These are phyloP conservation scores for Cisticola juncidis DNA, from an alignment of 2,113 vertebrate species.

Conservation along the genomic window DNA sequence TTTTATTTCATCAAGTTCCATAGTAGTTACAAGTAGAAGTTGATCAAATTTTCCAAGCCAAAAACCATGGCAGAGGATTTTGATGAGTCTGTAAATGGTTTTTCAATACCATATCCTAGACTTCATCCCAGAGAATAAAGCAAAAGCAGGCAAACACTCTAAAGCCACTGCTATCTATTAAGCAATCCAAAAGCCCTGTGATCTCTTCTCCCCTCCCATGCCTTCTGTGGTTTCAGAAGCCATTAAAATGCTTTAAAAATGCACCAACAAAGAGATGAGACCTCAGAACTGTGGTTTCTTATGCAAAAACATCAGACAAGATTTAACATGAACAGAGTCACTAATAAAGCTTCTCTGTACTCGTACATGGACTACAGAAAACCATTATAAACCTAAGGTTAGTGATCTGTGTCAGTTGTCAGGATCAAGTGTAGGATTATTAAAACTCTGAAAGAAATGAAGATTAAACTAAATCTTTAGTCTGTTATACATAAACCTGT, in stretches of 20 bases:
- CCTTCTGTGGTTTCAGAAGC: background rate
- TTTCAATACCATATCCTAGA: background rate
- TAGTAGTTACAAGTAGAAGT: background rate
- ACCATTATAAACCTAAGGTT: background rate
- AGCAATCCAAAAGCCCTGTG: background rate
- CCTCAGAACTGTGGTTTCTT: slow-evolving; percentile 35
- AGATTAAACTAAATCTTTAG: background rate
- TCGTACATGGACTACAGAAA: background rate
- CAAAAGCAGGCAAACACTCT: background rate
- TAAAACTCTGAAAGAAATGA: background rate
- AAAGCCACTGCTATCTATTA: background rate
- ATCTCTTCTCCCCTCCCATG: background rate
- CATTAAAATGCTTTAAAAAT: slow-evolving; percentile 1
- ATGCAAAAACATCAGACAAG: slow-evolving; percentile 39
- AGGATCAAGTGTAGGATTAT: background rate
- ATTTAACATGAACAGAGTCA: slow-evolving; percentile 20
- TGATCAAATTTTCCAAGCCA: background rate
- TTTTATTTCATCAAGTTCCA: background rate
- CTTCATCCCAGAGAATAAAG: background rate
- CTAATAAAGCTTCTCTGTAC: background rate
- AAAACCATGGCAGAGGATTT: background rate
- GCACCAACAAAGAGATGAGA: slow-evolving; percentile 11
- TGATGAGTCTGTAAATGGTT: background rate
- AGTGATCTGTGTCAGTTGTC: background rate
- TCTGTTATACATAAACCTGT: background rate